Evolutionary conservation across 2,797 vertebrate genomes (phyloP).

Genomic region (Morus bassanus): DNA sequence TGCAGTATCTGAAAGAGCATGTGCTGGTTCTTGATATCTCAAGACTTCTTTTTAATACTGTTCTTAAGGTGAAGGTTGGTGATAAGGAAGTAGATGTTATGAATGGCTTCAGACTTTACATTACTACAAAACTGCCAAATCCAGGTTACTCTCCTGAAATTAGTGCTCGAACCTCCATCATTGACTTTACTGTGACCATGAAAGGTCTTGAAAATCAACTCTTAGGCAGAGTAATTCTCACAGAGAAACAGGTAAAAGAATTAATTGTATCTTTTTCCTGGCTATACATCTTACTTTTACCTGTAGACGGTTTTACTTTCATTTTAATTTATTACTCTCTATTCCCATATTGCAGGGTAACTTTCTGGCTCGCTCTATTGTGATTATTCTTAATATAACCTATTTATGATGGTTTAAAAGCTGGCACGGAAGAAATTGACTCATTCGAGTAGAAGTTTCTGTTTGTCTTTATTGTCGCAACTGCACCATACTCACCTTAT

Average conservation of each 20-base stretch:
- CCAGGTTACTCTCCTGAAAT: slow-evolving; percentile 94
- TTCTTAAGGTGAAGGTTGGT: slow-evolving; percentile 90
- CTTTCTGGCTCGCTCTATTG: not conserved
- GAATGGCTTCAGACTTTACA: slow-evolving; percentile 90
- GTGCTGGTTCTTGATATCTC: not conserved
- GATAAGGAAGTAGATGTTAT: slow-evolving; percentile 96
- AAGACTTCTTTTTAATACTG: not conserved
- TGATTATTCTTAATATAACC: not conserved
- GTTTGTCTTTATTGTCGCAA: not conserved
- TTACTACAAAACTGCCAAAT: slow-evolving; percentile 94
- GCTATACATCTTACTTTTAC: not conserved
- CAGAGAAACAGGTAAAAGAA: slow-evolving; percentile 89
- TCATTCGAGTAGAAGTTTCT: not conserved
- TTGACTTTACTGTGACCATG: slow-evolving; percentile 98
- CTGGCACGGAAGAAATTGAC: not conserved
- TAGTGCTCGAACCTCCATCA: slow-evolving; percentile 90
- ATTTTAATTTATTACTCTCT: not conserved
- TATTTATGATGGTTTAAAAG: not conserved
- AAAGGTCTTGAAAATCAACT: slow-evolving; percentile 95
- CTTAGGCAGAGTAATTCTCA: slow-evolving; percentile 92
- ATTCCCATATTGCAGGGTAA: not conserved
- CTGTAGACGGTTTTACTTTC: not conserved
- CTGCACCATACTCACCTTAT: not conserved
- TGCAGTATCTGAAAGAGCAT: not conserved
- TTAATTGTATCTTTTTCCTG: not conserved